phyloP scores from a whole-genome alignment of 2,797 vertebrate species.

The Eulemur albifrons region DNA sequence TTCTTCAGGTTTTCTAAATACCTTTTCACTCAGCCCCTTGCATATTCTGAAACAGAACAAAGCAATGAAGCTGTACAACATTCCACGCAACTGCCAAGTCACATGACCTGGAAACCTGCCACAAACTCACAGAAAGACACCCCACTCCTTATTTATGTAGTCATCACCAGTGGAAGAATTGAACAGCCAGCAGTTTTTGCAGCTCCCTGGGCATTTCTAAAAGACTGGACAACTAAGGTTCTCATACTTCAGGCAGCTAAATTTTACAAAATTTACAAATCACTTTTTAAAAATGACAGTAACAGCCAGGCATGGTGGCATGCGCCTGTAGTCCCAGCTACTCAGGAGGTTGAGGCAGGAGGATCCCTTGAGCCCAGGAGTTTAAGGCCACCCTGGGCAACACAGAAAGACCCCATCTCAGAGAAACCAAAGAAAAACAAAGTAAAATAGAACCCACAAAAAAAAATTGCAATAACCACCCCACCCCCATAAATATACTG shows the following conservation, averaged over 20 bases:
- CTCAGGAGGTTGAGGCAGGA: neutral
- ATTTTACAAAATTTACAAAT: neutral
- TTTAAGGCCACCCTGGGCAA: neutral
- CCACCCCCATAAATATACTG: neutral
- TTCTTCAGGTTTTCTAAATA: conserved; percentile 86
- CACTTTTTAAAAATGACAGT: neutral
- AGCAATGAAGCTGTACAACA: neutral
- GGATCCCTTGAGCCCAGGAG: neutral
- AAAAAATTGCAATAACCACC: neutral
- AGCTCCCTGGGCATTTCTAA: neutral
- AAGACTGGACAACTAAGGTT: neutral
- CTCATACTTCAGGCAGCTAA: neutral
- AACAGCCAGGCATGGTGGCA: neutral
- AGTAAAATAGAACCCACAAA: neutral
- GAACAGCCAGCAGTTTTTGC: neutral
- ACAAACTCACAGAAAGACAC: neutral
- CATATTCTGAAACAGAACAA: conserved; percentile 89
- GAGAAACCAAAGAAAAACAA: neutral
- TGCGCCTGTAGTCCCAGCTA: neutral
- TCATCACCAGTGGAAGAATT: neutral
- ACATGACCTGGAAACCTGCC: rapidly evolving
- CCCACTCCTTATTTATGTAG: too few species aligned
- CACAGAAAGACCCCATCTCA: neutral
- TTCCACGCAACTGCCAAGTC: neutral
- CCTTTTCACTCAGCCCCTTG: conserved; percentile 90